A percentile compares a stretch with the other conserved stretches of the same genome.
Conservation (phyloP, 2,113 vertebrate species). For the Amblyornis subalaris region DNA sequence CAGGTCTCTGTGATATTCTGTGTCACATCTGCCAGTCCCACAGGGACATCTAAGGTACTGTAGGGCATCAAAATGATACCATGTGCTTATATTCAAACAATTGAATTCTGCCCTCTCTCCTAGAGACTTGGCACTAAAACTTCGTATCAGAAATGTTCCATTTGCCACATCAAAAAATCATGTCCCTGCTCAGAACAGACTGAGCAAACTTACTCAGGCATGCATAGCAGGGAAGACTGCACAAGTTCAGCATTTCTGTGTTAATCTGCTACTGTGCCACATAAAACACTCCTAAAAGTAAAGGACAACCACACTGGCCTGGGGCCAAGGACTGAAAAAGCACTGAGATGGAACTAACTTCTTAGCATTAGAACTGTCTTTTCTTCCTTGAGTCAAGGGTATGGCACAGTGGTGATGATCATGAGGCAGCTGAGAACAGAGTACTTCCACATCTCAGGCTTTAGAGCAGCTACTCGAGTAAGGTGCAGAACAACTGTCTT, state of each 20-base stretch:
- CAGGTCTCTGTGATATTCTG: not conserved
- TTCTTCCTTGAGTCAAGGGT: not conserved
- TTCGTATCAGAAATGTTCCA: not conserved
- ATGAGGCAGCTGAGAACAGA: not conserved
- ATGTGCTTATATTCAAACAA: not conserved
- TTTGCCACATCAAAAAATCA: not conserved
- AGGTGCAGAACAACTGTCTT: not conserved
- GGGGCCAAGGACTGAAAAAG: not conserved
- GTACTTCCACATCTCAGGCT: not conserved
- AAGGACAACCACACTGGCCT: not conserved
- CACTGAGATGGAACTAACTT: not conserved
- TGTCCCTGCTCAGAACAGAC: not conserved
- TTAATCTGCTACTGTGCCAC: not conserved
- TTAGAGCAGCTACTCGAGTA: not conserved
- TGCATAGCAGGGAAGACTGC: not conserved
- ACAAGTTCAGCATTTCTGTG: not conserved
- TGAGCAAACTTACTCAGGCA: not conserved
- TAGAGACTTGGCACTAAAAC: not conserved
- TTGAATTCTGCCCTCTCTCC: not conserved
- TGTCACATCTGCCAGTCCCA: not conserved
- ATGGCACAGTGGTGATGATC: not conserved
- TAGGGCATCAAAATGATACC: not conserved
- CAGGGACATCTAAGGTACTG: not conserved
- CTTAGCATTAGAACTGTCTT: not conserved
- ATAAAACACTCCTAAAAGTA: not conserved